Percentiles rank a stretch among this genome's conserved stretches.
Evolutionary conservation across 2,113 vertebrate species (phyloP).

Genomic region (Psammodynastes pulverulentus): DNA sequence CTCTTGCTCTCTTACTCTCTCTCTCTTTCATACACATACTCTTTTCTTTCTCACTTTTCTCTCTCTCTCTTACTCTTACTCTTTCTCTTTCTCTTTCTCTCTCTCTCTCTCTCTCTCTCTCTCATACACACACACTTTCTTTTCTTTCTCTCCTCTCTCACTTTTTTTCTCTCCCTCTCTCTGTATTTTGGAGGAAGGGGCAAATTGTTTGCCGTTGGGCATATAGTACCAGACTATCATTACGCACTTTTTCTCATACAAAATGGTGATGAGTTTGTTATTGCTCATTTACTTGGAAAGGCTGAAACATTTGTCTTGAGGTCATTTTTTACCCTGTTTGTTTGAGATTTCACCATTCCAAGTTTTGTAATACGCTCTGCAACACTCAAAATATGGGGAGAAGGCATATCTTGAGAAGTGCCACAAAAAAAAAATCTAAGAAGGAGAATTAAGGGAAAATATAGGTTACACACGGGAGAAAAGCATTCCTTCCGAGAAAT

Average conservation of each 20-base stretch:
- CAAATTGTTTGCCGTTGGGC: not conserved
- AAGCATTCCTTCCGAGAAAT: too few relatives aligned
- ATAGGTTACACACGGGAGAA: too few relatives aligned
- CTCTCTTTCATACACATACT: too few relatives aligned
- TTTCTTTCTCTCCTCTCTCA: too few relatives aligned
- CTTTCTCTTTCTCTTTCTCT: too few relatives aligned
- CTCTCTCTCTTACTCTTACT: too few relatives aligned
- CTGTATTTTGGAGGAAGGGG: not conserved
- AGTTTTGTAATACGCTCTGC: not conserved
- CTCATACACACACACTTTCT: too few relatives aligned
- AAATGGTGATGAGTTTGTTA: not conserved
- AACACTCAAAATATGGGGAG: not conserved
- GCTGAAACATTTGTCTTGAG: not conserved
- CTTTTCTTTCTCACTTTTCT: accelerated
- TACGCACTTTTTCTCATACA: not conserved
- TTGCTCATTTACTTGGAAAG: not conserved
- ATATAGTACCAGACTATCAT: not conserved
- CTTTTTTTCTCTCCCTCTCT: too few relatives aligned
- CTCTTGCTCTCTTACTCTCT: too few relatives aligned
- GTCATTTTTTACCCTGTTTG: too few relatives aligned
- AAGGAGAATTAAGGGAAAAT: too few relatives aligned
- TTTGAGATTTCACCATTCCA: not conserved
- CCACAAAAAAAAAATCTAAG: not conserved
- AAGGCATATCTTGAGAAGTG: not conserved
- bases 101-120: too few relatives aligned